phyloP scores from a whole-genome alignment of 2,797 vertebrate genomes.

The Trichosurus vulpecula region DNA sequence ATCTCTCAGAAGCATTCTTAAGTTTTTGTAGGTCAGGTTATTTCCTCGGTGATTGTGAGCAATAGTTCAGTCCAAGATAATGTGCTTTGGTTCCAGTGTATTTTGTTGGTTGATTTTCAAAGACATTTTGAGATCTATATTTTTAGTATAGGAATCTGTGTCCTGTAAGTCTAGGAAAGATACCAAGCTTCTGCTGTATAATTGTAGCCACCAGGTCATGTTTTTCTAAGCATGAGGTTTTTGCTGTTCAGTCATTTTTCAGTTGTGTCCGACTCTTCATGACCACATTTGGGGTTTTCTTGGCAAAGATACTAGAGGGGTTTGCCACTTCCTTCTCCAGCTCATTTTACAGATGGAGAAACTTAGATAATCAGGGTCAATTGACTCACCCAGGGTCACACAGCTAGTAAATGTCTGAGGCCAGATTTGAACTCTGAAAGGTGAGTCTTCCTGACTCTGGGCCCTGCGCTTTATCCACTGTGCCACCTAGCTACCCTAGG shows the following conservation, averaged over 20 bases:
- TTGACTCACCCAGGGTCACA: background rate
- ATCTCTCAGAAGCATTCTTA: background rate
- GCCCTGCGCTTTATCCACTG: background rate
- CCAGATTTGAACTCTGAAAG: background rate
- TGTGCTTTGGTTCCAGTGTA: background rate
- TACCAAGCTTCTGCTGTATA: background rate
- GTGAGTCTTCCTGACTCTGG: background rate
- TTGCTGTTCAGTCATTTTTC: background rate
- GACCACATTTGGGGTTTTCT: background rate
- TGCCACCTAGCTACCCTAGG: background rate
- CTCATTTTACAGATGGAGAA: background rate
- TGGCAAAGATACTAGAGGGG: background rate
- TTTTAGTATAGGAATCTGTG: background rate
- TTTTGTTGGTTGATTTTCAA: background rate
- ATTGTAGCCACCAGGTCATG: background rate
- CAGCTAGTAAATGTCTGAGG: background rate
- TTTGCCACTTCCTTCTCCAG: background rate
- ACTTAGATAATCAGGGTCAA: background rate
- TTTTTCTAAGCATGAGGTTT: background rate
- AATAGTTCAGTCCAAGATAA: background rate
- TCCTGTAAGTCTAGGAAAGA: background rate
- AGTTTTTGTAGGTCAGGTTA: background rate
- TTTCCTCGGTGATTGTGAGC: background rate
- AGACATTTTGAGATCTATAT: background rate
- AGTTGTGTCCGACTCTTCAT: background rate